Percentiles rank a stretch among this genome's conserved stretches.
Conservation (phyloP, 2,113 vertebrate genomes). For the Pygathrix nemaeus region DNA sequence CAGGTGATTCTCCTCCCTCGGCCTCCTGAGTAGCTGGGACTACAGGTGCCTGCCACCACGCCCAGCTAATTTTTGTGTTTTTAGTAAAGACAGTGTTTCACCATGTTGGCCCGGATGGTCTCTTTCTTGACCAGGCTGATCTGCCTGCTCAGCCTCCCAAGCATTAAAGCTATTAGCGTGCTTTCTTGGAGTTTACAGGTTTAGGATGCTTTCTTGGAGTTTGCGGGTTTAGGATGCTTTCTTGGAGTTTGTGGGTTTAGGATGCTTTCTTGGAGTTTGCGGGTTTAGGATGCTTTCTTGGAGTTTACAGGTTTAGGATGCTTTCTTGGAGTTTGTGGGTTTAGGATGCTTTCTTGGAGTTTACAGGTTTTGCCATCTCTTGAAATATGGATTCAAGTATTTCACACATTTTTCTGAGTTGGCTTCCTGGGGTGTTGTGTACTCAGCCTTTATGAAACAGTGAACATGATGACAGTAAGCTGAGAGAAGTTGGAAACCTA, state of each 20-base stretch:
- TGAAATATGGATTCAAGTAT: not conserved
- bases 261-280: not conserved
- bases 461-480: not conserved
- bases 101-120: too few species aligned
- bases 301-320: not conserved
- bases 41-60: too few species aligned
- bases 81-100: too few species aligned
- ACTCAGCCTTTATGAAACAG: not conserved
- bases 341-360: not conserved
- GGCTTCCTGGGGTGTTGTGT: not conserved
- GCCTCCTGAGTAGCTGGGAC: too few species aligned
- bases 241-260: not conserved
- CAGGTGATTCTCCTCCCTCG: too few species aligned
- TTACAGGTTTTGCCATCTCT: not conserved
- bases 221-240: too few species aligned
- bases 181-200: not conserved
- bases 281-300: not conserved
- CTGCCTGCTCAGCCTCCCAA: too few species aligned
- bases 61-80: too few species aligned
- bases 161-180: not conserved
- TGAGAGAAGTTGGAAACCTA: fast-evolving
- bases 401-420: not conserved
- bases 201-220: not conserved
- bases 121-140: too few species aligned
- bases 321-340: not conserved